phyloP scores from a whole-genome alignment of 2,797 vertebrate genomes.

The Sebastes trivittatus region DNA sequence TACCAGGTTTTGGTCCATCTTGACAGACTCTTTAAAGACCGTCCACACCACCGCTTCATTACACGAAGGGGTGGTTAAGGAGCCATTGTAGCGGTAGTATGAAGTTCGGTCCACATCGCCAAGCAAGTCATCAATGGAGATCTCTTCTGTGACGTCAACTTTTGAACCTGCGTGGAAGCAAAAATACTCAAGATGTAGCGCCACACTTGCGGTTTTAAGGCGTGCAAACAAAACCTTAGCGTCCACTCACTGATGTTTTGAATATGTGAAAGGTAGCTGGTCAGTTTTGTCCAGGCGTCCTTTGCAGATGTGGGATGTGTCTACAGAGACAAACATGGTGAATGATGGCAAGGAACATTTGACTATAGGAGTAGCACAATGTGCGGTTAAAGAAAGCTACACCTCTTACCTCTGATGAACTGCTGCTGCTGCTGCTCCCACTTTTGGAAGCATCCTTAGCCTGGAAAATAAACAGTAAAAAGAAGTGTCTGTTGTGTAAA shows the following conservation, averaged over 20 bases:
- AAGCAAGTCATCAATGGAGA: constrained; percentile 74
- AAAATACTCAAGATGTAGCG: neutral
- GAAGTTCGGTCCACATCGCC: constrained; percentile 45
- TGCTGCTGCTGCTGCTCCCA: too few species aligned
- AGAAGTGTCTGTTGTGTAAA: neutral
- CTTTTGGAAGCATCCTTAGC: constrained; percentile 3
- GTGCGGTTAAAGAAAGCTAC: neutral
- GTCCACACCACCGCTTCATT: constrained; percentile 82
- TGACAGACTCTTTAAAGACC: constrained; percentile 77
- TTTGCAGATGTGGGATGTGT: neutral
- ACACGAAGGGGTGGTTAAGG: constrained; percentile 80
- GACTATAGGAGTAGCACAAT: neutral
- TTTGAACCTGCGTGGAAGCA: constrained; percentile 19
- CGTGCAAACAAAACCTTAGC: neutral
- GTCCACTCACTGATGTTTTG: constrained; percentile 33
- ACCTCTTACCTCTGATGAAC: constrained; percentile 1
- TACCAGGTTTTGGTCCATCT: constrained; percentile 73
- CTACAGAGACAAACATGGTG: neutral
- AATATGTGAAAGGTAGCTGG: constrained; percentile 30
- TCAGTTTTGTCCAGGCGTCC: constrained; percentile 50
- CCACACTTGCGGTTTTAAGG: neutral
- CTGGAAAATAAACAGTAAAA: constrained; percentile 15
- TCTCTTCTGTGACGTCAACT: neutral
- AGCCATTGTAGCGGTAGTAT: constrained; percentile 81
- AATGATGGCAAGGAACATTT: neutral